Evolutionary conservation across 2,797 vertebrate genomes (phyloP).

Genomic region (Lycodopsis pacificus): DNA sequence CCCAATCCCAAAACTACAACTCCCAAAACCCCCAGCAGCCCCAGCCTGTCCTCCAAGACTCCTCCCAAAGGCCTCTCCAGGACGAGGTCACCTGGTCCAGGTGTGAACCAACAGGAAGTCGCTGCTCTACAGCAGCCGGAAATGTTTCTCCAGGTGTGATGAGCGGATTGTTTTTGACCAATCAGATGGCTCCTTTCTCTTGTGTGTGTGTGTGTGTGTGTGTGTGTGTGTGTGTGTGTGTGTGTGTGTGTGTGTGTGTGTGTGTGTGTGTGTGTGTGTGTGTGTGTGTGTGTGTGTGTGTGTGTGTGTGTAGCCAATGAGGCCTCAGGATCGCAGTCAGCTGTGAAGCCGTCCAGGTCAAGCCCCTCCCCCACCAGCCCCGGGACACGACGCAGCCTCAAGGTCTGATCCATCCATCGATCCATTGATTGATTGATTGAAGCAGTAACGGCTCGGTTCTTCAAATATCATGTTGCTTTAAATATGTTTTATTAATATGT

Average conservation of each 20-base stretch:
- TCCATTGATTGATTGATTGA: background rate
- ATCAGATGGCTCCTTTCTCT: conserved; percentile 26
- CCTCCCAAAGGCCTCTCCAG: conserved; percentile 63
- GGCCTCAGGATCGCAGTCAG: conserved; percentile 87
- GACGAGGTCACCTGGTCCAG: conserved; percentile 72
- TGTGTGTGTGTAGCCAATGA: conserved; percentile 84
- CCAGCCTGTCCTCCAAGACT: conserved; percentile 53
- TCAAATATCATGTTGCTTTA: too few relatives aligned
- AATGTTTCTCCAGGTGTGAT: fast-evolving
- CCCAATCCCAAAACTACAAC: conserved; percentile 64
- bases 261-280: background rate
- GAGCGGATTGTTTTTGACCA: background rate
- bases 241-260: conserved; percentile 12
- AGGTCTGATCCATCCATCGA: conserved; percentile 79
- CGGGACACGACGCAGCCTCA: conserved; percentile 87
- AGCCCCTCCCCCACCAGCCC: conserved; percentile 93
- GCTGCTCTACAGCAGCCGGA: background rate
- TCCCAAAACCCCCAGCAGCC: conserved; percentile 67
- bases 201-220: conserved; percentile 2
- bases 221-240: conserved; percentile 2
- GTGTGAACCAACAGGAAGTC: conserved; percentile 32
- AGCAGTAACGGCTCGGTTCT: too few relatives aligned
- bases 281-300: conserved; percentile 10
- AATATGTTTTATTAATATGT: background rate
- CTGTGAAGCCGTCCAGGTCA: conserved; percentile 88